Evolutionary conservation across 2,888 invertebrate genomes (phyloP), one percentile per base, ranked within the genome.

Genomic region (Exocentrus adspersus): DNA sequence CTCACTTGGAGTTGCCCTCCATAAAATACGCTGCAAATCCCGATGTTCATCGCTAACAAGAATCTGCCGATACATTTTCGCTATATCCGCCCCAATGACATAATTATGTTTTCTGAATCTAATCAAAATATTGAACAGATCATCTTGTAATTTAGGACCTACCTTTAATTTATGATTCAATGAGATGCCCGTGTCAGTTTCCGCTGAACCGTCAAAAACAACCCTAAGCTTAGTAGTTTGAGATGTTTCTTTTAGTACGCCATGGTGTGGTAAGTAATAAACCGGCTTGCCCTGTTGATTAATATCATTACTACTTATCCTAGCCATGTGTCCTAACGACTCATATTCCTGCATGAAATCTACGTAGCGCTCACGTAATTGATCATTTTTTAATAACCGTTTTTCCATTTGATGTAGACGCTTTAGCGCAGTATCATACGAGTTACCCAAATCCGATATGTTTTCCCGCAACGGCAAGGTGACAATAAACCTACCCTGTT

Each of bases 201-300:
- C 53, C 9, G 45, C 45, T 2, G 59, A 57, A 1, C 45, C 62
- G 21, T 65, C 62, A 37, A 65, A 65, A 6, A 64, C 62, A 3
- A 61, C 58, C 9, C 61, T 37, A 4, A 60, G 45, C 43, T 65
- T 65, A 5, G 65, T 62, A n/a, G 62, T 62, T 14, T 52, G 21
- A 10, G 52, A 24, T 21, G 43, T 53, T 16, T 62, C 37, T 16
- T 48, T 48, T 24, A 14, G 10, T 9, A 65, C 62, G 4, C 53
- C 52, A 30, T 65, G 59, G 59, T 65, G 62, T 12, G 59, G 65
- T 28, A 62, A 30, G 24, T 62, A 65, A 12, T 24, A 64, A 37
- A 42, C 37, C 7, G 37, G 3, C 17, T 42, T 42, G 10, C 16
- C 16, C 10, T 14, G 42, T 3, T 28, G 12, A 28, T 48, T 12